Base-by-base conservation (phyloP, 2,888 invertebrate genomes). In the Rhogogaster chlorosoma region DNA sequence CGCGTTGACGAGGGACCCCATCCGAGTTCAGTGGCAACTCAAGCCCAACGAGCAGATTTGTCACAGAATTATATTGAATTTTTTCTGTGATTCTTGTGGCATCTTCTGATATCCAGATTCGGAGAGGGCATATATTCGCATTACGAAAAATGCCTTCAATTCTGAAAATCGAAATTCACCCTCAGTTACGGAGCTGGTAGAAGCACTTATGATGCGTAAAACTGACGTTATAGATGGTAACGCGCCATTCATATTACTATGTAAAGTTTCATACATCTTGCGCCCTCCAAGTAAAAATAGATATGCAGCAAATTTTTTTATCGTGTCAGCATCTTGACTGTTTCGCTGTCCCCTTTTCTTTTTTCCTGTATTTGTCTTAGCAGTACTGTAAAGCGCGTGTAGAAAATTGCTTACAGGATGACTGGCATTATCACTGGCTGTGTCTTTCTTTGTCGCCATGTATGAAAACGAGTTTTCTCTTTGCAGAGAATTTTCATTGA, bases 101-200 rank as follows among this genome's bases (percentile, higher is more conserved):
- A 83, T 87, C 87, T 82, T 87, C 87, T 26, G 85, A 85, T 22
- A 87, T 49, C 87, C 87, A 88, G 45, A 89, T 84, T 2, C 82
- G 73, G 10, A 84, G 64, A n/a, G 88, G 87, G n/a, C n/a, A 38
- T 86, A 86, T 64, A 86, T 84, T 84, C 87, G 67, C 3, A 22
- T 22, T 9, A 75, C 36, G 57, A 89, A 85, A 86, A 88, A 88
- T 42, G 71, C 42, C 77, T 87, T 87, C 61, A 89, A 84, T 32
- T 88, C 87, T 71, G 85, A 73, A 26, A 87, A 75, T 71, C 87
- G 82, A 73, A 87, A 87, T 57, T 67, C 64, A 36, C 89, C 88
- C 86, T 89, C 88, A 10, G 32, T 70, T 18, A 70, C 70, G 18
- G 70, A 10, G 2, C 7, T 64, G 12, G 64, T 64, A 26, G 64